These are phyloP conservation scores for Psammodynastes pulverulentus DNA, from an alignment of 2,113 vertebrate genomes.

Conservation along the genomic window DNA sequence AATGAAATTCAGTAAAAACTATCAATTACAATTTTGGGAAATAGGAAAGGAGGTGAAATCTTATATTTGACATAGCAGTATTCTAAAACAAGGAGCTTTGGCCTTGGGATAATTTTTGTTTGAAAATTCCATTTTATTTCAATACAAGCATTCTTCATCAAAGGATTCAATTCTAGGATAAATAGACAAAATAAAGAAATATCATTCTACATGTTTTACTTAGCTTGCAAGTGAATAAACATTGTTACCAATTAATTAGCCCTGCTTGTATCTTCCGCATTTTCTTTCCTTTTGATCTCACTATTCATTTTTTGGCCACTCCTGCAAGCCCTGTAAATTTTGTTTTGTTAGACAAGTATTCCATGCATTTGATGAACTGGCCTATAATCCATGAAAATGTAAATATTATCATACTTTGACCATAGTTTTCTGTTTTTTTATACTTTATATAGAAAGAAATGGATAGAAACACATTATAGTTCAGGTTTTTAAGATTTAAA, in stretches of 20 bases:
- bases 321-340: neutral
- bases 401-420: neutral
- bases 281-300: neutral
- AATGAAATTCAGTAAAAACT: neutral
- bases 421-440: neutral
- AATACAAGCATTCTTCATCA: neutral
- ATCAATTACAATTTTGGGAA: neutral
- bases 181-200: neutral
- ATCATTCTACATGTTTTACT: neutral
- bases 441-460: neutral
- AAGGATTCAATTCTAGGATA: neutral
- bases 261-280: neutral
- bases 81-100: neutral
- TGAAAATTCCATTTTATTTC: neutral
- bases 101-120: neutral
- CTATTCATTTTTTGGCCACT: neutral
- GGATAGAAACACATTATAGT: neutral
- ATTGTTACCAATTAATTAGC: neutral
- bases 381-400: neutral
- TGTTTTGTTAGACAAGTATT: neutral
- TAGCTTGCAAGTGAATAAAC: neutral
- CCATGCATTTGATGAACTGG: neutral
- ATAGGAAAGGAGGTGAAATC: neutral
- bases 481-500: neutral
- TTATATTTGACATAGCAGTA: neutral